phyloP scores from a whole-genome alignment of 1,140 invertebrate genomes.

The Coenobita brevimanus region DNA sequence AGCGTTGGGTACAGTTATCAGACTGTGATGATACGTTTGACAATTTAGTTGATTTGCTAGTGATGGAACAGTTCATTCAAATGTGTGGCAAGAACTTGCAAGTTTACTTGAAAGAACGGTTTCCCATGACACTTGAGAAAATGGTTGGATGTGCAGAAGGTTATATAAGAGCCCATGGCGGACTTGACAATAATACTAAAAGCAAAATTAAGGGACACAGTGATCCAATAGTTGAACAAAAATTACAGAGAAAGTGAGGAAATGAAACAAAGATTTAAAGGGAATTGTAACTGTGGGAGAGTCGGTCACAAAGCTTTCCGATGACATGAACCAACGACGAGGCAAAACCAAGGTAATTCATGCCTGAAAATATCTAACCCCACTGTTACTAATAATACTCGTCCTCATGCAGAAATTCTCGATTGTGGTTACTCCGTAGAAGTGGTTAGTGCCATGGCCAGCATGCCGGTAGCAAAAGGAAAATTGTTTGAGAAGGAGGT shows the following conservation, averaged over 20 bases:
- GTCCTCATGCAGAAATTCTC: too few species aligned
- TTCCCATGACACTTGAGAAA: background rate
- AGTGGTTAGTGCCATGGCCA: too few species aligned
- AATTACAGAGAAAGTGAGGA: background rate
- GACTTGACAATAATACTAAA: background rate
- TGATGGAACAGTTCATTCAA: too few species aligned
- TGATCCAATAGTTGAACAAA: background rate
- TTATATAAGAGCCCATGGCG: background rate
- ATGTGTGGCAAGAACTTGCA: background rate
- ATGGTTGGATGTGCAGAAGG: background rate
- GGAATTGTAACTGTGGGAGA: constrained; percentile 12
- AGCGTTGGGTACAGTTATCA: background rate
- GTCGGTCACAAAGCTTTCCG: background rate
- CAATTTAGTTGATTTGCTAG: too few species aligned
- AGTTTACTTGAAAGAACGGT: too few species aligned
- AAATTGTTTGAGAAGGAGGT: too few species aligned
- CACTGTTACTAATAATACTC: too few species aligned
- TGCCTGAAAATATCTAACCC: too few species aligned
- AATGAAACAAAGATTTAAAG: background rate
- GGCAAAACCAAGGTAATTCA: background rate
- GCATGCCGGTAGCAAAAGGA: too few species aligned
- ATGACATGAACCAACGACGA: background rate
- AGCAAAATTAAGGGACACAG: background rate
- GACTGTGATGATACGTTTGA: too few species aligned
- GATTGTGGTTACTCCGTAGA: too few species aligned